These are phyloP conservation scores for Actinia tenebrosa DNA, from an alignment of 64 coral and sea anemone genomes.

Conservation along the genomic window DNA sequence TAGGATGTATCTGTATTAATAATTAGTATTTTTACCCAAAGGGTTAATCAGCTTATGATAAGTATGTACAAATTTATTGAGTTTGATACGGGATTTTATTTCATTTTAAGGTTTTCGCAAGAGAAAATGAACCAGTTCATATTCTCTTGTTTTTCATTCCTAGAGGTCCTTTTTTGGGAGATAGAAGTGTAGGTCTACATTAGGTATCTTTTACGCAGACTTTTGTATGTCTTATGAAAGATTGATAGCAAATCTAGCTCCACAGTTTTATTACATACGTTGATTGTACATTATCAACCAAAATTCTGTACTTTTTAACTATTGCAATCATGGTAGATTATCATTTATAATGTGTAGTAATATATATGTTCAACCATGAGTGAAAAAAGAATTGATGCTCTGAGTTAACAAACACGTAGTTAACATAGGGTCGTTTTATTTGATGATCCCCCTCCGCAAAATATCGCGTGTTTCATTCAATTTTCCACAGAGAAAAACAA, in stretches of 20 bases:
- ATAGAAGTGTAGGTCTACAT: neutral
- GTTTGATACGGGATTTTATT: slow-evolving; percentile 7
- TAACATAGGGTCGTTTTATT: no score
- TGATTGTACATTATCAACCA: neutral
- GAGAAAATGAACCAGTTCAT: no score
- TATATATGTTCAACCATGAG: slow-evolving; percentile 4
- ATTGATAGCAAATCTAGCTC: neutral
- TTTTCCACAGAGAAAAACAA: no score
- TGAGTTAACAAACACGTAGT: no score
- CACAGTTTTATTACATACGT: slow-evolving; percentile 41
- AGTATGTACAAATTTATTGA: slow-evolving; percentile 7
- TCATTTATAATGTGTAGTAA: neutral
- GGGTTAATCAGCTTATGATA: no score
- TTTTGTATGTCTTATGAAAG: neutral
- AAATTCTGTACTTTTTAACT: neutral
- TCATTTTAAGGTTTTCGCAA: neutral
- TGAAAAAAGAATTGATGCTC: neutral
- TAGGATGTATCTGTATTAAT: no score
- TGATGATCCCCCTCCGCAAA: no score
- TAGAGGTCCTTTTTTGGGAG: neutral
- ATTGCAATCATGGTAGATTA: neutral
- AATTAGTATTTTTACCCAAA: no score
- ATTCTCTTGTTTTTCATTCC: neutral
- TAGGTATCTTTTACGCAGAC: neutral
- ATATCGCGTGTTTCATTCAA: no score